Evolutionary conservation across 1,140 invertebrate species (phyloP), one percentile per base, ranked within the genome.

Genomic region (Glomeris maerens): DNA sequence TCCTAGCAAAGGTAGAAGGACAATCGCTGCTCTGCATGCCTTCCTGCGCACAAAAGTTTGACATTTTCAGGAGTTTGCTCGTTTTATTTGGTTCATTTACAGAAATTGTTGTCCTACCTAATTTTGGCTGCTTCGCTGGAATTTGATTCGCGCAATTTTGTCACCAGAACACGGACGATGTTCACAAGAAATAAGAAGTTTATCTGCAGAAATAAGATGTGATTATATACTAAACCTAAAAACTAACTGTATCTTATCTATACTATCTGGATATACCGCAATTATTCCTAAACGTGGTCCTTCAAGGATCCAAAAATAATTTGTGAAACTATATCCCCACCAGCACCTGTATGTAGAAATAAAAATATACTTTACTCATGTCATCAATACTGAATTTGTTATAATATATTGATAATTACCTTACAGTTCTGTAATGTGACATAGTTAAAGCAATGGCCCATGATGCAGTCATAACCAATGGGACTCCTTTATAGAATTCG

Each of bases 261-360:
- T n/a, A 21, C 20, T 45, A n/a, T 23, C 22, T 7, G 4, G n/a
- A 20, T 71, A 79, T 70, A 84, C 83, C 66, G 82, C 63, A 58
- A 91, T 80, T 2, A 89, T 77, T 0, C 73, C 75, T 26, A 83
- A 71, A 49, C 86, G 68, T 0, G 87, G 86, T 36, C 82, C 85
- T 67, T 91, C 84, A 22, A 91, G 66, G 47, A 90, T 89, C 85
- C 85, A 91, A 62, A 84, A 89, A 57, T 81, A 81, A 0, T 73
- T 66, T 2, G 77, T 74, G 45, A 86, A 75, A 63, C 84, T 87
- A 62, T 91, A 91, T 4, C 80, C 81, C 68, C 77, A 84, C 81
- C 85, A 88, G 59, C 84, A 90, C 55, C 80, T 84, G 60, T 72
- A 69, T 23, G 73, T 58, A 2, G 74, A 71, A 27, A 78, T 83